Percentiles rank a stretch among this genome's conserved stretches.
These are phyloP conservation scores for Mustela erminea DNA, from an alignment of 2,797 vertebrate species.

Conservation along the genomic window DNA sequence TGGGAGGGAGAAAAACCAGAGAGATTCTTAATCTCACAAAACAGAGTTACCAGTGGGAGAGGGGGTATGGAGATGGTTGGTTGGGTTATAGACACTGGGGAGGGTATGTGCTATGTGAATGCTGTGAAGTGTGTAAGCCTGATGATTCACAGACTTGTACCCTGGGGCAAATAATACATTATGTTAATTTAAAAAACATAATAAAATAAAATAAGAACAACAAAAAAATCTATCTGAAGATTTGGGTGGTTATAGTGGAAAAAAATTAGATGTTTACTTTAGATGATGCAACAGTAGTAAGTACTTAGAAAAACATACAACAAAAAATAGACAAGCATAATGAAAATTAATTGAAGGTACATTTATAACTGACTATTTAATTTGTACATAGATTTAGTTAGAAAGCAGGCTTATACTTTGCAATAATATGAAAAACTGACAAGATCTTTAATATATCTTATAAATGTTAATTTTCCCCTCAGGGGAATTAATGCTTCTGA, in stretches of 20 bases:
- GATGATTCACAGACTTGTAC: too few species aligned
- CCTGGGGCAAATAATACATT: too few species aligned
- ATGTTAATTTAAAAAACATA: too few species aligned
- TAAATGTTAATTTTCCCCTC: slow-evolving; percentile 53
- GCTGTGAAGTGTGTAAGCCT: too few species aligned
- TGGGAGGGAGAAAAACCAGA: too few species aligned
- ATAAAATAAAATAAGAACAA: too few species aligned
- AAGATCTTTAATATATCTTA: slow-evolving; percentile 46
- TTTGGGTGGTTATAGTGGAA: background rate
- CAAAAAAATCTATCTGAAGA: background rate
- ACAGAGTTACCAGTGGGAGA: too few species aligned
- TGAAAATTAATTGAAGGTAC: background rate
- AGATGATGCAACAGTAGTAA: slow-evolving; percentile 16
- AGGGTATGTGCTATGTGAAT: too few species aligned
- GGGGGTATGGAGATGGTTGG: too few species aligned
- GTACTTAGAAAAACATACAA: background rate
- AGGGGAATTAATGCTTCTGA: slow-evolving; percentile 34
- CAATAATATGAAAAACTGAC: background rate
- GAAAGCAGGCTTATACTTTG: slow-evolving; percentile 23
- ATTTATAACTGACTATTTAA: slow-evolving; percentile 45
- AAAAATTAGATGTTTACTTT: background rate
- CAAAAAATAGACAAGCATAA: background rate
- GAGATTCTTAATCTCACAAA: too few species aligned
- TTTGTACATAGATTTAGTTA: slow-evolving; percentile 16
- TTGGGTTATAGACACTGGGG: too few species aligned